Base-by-base conservation (phyloP, 2,113 vertebrate species). In the Podiceps cristatus region DNA sequence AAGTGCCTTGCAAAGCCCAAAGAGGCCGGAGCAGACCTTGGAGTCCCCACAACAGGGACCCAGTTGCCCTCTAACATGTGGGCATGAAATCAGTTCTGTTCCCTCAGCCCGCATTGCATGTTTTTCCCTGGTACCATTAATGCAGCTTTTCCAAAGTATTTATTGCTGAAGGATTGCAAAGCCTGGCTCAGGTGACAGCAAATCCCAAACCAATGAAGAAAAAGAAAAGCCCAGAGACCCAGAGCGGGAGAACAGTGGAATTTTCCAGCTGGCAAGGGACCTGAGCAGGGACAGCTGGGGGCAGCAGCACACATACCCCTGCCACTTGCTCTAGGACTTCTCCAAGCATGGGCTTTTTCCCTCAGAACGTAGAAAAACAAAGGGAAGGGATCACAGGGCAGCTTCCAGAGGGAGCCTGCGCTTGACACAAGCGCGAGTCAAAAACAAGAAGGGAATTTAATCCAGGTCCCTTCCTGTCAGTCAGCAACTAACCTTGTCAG, bases 401-500 rank as follows among this genome's bases (percentile, higher is more conserved):
- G 59, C 81, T 96, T 96, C 81, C 91, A 96, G 71, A 93, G 93
- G 93, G 91, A 96, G 71, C 63, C 71, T 73, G 67, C 1, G 27
- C 91, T 86, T 87, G 94, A 93, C 76, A 95, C 37, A 55, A 91
- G 74, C 0, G 1, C 5, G 13, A 95, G 50, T 50, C 1, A 2
- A 82, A 86, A 93, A 88, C 69, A 66, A 93, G 74, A 88, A 93
- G 93, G 93, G 94, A 95, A 96, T 82, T 95, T 80, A 90, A 97
- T 91, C 53, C 71, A 35, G 71, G 71, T 63, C 66, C 71, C 85
- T 88, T 96, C 55, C 89, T 67, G 93, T 85, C 96, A 94, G 91
- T 95, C 94, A 96, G 91, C 42, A 73, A 78, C 94, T 96, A 96
- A 90, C 93, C 93, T 95, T 67, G 95, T 96, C 91, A 95, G 95